Percentiles rank a stretch among this genome's conserved stretches.
Evolutionary conservation across 64 coral and sea anemone species (phyloP).

Genomic region (Dendronephthya gigantea): DNA sequence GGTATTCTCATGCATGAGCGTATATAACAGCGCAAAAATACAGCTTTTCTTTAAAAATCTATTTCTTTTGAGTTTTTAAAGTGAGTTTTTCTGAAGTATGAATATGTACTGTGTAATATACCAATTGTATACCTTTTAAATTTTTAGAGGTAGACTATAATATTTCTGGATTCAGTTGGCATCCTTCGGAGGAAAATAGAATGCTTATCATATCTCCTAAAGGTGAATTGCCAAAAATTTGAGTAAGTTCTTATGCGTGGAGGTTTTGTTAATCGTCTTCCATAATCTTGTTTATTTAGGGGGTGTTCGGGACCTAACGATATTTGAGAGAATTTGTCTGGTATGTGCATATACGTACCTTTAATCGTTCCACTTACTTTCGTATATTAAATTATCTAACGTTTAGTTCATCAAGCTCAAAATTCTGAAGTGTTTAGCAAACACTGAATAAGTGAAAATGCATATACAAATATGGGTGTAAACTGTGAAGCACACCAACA

Average conservation of each 20-base stretch:
- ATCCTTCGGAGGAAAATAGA: slow-evolving; percentile 80
- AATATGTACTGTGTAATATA: no score
- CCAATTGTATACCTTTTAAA: neutral
- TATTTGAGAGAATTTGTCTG: slow-evolving; percentile 95
- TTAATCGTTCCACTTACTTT: neutral
- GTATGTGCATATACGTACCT: slow-evolving; percentile 19
- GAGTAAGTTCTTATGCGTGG: neutral
- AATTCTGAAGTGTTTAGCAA: no score
- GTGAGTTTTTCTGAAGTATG: no score
- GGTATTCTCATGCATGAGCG: no score
- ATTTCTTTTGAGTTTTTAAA: no score
- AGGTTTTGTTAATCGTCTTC: neutral
- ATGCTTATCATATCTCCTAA: slow-evolving; percentile 64
- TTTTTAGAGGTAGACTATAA: slow-evolving; percentile 37
- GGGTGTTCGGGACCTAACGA: slow-evolving; percentile 49
- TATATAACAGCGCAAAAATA: no score
- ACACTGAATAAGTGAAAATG: no score
- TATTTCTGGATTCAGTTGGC: slow-evolving; percentile 82
- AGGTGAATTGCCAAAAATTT: slow-evolving; percentile 30
- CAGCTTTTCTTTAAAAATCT: no score
- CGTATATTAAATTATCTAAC: neutral
- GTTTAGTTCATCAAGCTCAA: no score
- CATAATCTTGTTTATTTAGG: slow-evolving; percentile 17
- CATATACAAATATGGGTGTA: no score
- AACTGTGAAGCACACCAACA: no score